Conservation (phyloP, 1,140 invertebrate genomes). For the Leptinotarsa defecta region DNA sequence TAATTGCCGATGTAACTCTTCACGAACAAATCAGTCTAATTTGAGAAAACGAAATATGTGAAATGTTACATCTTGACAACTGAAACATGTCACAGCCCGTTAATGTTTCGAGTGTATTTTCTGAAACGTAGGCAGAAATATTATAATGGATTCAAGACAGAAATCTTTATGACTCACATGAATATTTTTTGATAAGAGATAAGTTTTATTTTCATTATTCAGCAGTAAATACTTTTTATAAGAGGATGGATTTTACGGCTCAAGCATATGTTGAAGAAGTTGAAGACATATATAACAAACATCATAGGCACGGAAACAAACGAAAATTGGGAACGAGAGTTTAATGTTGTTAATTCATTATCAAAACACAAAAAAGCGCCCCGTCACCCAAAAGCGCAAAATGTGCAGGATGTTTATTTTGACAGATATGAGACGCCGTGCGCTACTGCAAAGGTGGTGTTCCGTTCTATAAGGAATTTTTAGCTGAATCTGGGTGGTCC, state of each 20-base stretch:
- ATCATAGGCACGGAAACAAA: too few species aligned
- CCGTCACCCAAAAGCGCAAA: background rate
- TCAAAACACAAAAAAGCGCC: too few species aligned
- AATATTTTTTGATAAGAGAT: too few species aligned
- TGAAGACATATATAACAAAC: too few species aligned
- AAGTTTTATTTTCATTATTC: too few species aligned
- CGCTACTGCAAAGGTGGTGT: slow-evolving; percentile 13
- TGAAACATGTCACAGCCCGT: background rate
- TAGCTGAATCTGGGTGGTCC: slow-evolving; percentile 44
- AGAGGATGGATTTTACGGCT: background rate
- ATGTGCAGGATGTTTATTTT: slow-evolving; percentile 26
- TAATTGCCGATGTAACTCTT: slow-evolving; percentile 17
- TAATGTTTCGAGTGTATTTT: background rate
- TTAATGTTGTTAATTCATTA: background rate
- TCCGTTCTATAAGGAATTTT: slow-evolving; percentile 7
- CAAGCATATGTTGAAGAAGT: too few species aligned
- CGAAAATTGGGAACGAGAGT: background rate
- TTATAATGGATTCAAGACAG: too few species aligned
- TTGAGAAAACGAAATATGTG: slow-evolving; percentile 7
- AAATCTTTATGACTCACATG: too few species aligned
- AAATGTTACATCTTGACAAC: background rate
- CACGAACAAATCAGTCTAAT: slow-evolving; percentile 12
- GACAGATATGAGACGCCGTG: slow-evolving; percentile 15
- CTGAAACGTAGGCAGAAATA: too few species aligned
- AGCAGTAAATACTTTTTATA: too few species aligned